Evolutionary conservation across 2,113 vertebrate species (phyloP).

Genomic region (Pelvicachromis taeniatus): DNA sequence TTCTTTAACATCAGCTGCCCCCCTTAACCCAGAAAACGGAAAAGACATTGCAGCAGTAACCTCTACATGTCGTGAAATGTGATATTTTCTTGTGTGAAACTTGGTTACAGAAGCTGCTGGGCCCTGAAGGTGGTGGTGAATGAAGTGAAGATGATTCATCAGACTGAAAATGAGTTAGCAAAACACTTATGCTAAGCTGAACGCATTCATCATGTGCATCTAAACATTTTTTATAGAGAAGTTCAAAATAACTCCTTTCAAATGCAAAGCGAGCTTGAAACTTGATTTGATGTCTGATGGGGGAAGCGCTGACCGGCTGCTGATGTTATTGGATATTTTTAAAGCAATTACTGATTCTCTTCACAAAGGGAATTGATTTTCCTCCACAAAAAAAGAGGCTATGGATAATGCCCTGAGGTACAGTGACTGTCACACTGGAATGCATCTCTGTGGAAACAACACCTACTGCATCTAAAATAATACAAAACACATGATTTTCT

Average conservation of each 20-base stretch:
- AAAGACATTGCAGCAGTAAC: neutral
- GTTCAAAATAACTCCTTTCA: neutral
- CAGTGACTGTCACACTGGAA: slow-evolving; percentile 13
- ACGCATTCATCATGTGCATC: neutral
- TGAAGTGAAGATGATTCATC: slow-evolving; percentile 19
- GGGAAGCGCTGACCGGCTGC: neutral
- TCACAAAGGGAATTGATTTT: slow-evolving; percentile 57
- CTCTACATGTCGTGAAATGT: neutral
- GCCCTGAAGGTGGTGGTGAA: neutral
- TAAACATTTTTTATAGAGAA: neutral
- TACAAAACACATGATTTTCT: neutral
- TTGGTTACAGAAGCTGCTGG: neutral
- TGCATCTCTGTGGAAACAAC: neutral
- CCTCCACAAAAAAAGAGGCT: slow-evolving; percentile 45
- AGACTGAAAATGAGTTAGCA: neutral
- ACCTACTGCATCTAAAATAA: neutral
- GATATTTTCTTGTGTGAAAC: neutral
- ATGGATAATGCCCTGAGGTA: slow-evolving; percentile 52
- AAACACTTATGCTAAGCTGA: neutral
- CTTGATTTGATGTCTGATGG: neutral
- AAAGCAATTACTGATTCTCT: slow-evolving; percentile 22
- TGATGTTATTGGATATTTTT: neutral
- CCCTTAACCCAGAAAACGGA: neutral
- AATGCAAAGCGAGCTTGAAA: slow-evolving; percentile 10
- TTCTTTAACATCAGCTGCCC: neutral